phyloP scores from a whole-genome alignment of 1,140 invertebrate species.

The Temnothorax nylanderi region DNA sequence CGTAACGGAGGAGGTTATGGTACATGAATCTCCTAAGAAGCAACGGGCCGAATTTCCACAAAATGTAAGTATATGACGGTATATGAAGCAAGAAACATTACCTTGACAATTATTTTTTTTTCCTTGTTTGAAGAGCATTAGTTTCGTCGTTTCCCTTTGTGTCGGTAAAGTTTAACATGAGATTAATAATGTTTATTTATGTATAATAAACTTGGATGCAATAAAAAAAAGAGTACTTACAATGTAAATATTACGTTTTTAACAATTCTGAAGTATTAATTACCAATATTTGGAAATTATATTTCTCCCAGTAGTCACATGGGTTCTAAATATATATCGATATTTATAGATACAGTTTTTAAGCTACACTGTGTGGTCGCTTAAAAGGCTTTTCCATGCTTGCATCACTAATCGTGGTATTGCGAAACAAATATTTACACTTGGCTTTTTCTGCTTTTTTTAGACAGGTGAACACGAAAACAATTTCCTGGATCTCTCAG shows the following conservation, averaged over 20 bases:
- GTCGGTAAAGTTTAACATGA: not conserved
- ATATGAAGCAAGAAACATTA: not conserved
- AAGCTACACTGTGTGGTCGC: not conserved
- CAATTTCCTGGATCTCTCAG: constrained; percentile 88
- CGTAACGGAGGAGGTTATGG: constrained; percentile 83
- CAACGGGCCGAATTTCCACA: constrained; percentile 80
- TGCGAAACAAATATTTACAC: not conserved
- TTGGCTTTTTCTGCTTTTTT: constrained; percentile 60
- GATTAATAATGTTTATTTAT: not conserved
- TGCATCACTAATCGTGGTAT: not conserved
- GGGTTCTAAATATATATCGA: constrained; percentile 34
- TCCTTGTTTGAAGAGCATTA: not conserved
- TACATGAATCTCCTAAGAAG: constrained; percentile 85
- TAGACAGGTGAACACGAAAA: constrained; percentile 87
- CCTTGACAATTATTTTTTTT: not conserved
- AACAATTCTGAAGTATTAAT: not conserved
- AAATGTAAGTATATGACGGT: constrained; percentile 64
- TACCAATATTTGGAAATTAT: not conserved
- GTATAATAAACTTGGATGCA: not conserved
- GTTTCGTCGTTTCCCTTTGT: not conserved
- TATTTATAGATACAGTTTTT: constrained; percentile 44
- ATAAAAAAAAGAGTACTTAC: not conserved
- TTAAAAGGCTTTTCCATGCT: constrained; percentile 9
- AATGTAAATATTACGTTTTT: not conserved
- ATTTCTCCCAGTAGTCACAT: not conserved